These are phyloP conservation scores for Jacana jacana DNA, from an alignment of 2,113 vertebrate genomes.

Conservation along the genomic window DNA sequence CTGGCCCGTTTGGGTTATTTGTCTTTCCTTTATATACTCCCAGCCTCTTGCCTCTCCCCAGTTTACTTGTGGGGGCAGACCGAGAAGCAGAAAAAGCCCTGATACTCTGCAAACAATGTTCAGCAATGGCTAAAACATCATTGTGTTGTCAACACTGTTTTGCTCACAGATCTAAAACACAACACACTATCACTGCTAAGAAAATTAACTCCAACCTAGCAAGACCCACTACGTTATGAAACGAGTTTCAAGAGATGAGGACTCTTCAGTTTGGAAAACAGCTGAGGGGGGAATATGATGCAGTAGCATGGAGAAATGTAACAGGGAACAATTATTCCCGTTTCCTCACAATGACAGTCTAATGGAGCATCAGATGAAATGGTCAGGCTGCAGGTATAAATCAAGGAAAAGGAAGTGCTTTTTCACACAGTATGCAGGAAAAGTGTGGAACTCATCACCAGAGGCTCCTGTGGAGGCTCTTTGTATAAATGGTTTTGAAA, in stretches of 20 bases:
- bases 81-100: background rate
- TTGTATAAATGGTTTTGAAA: constrained; percentile 12
- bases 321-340: background rate
- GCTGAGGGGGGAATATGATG: background rate
- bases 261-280: background rate
- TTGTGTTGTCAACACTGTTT: background rate
- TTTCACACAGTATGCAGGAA: background rate
- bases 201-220: background rate
- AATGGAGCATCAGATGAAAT: background rate
- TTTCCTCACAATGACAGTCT: background rate
- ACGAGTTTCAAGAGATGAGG: background rate
- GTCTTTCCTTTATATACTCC: background rate
- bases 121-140: background rate
- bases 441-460: constrained; percentile 3
- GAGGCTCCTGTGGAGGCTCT: background rate
- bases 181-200: background rate
- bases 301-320: background rate
- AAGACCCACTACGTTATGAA: background rate
- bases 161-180: background rate
- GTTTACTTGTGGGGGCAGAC: background rate
- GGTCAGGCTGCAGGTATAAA: constrained; percentile 10
- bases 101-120: background rate
- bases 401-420: background rate
- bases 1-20: background rate
- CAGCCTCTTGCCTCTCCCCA: background rate